Base-by-base conservation (phyloP, 2,888 invertebrate genomes). In the Bombyx huttoni region DNA sequence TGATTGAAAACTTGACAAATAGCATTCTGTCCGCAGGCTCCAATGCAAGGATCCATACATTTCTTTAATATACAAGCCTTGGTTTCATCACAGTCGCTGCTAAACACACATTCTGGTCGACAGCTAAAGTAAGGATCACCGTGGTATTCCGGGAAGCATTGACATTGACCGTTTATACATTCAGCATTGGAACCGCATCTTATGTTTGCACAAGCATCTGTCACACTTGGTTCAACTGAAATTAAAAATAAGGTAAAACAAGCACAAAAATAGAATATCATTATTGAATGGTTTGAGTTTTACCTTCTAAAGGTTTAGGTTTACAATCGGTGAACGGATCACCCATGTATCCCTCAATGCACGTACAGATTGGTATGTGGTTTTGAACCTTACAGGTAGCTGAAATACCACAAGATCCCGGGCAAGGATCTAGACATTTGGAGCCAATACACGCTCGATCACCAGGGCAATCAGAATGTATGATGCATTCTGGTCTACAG, bases 71-170 rank as follows among this genome's bases (percentile, higher is more conserved):
- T 86, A 70, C 96, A 96, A 51, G 95, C 92, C 64, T 89, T 91
- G 61, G 90, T 84, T 54, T 89, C 76, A 0, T 91, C 81, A 70
- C 95, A 95, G 59, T 95, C 95, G 1, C 91, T 91, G 72, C 94
- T 95, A 51, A 91, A 90, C 14, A 94, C 89, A 77, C 95, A 95
- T 80, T 95, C 95, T 0, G 95, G 95, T 53, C 94, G 89, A 68
- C 95, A 95, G 53, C 91, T 92, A 52, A 90, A 85, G 67, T 92
- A 93, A 13, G 95, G 94, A 74, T 94, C 93, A 12, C 95, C 95
- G 56, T 91, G 90, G 73, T 92, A 94, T 67, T 93, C 94, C 1
- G 91, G 84, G 55, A 92, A 79, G 70, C 95, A 95, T 51, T 91
- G 90, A 70, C 95, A 95, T 56, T 91, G 84, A 8, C 92, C 93